phyloP scores from a whole-genome alignment of 2,888 invertebrate genomes.

The Monochamus alternatus region DNA sequence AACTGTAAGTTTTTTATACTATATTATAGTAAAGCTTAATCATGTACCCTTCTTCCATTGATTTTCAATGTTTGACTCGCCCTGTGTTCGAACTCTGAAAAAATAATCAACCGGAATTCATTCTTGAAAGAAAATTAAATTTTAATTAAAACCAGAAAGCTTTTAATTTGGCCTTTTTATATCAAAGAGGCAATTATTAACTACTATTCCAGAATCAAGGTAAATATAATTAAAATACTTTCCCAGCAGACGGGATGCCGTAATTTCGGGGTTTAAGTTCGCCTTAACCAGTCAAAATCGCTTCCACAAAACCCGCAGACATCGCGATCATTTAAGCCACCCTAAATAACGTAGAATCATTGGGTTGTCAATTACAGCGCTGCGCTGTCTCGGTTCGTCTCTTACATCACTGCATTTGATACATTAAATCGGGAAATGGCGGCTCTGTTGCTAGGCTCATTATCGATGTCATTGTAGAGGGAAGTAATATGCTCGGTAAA shows the following conservation, averaged over 20 bases:
- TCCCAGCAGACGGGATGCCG: background rate
- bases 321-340: constrained; percentile 18
- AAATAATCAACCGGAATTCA: no score
- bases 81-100: no score
- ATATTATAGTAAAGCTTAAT: no score
- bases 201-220: background rate
- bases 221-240: constrained; percentile 6
- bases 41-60: no score
- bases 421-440: constrained; percentile 22
- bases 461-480: constrained; percentile 37
- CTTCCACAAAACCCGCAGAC: constrained; percentile 18
- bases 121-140: background rate
- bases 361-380: constrained; percentile 27
- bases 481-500: constrained; percentile 11
- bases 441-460: constrained; percentile 43
- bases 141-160: constrained; percentile 1
- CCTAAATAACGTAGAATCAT: constrained; percentile 24
- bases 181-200: background rate
- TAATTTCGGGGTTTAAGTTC: background rate
- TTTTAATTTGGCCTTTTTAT: background rate
- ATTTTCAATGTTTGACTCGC: no score
- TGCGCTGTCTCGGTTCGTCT: constrained; percentile 18
- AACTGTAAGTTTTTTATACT: no score
- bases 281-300: constrained; percentile 17
- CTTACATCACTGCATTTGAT: constrained; percentile 33